These are phyloP conservation scores for Cerceris ruficornis DNA, from an alignment of 2,888 invertebrate genomes.

Conservation along the genomic window DNA sequence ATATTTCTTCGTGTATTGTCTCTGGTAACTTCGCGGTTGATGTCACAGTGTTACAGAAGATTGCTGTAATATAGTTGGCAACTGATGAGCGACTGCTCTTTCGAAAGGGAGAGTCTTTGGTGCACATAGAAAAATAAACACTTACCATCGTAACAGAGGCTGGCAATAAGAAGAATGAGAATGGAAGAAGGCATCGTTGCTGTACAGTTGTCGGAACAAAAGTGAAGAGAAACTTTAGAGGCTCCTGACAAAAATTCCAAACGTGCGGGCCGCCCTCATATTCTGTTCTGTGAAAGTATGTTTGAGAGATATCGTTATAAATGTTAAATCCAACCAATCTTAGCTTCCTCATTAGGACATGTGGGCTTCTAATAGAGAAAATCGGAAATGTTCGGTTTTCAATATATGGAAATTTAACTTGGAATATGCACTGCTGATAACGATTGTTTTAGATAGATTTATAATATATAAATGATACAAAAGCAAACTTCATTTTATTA, in stretches of 20 bases:
- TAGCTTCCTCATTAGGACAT: conserved; percentile 45
- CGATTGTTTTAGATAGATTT: too few relatives aligned
- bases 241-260: conserved; percentile 42
- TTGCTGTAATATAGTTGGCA: too few relatives aligned
- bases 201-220: conserved; percentile 31
- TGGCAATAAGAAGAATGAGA: conserved; percentile 29
- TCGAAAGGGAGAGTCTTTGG: too few relatives aligned
- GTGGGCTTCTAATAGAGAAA: conserved; percentile 37
- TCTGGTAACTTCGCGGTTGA: too few relatives aligned
- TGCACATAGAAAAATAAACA: conserved; percentile 1
- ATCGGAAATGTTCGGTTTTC: not conserved
- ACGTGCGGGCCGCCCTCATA: conserved; percentile 66
- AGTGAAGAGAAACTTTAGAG: conserved; percentile 54
- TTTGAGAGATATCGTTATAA: conserved; percentile 57
- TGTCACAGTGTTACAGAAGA: too few relatives aligned
- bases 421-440: too few relatives aligned
- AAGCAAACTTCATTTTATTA: too few relatives aligned
- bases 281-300: conserved; percentile 56
- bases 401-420: not conserved
- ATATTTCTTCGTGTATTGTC: too few relatives aligned
- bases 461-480: not conserved
- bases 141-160: conserved; percentile 46
- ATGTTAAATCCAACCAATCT: conserved; percentile 42
- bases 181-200: conserved; percentile 54
- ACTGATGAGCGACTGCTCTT: too few relatives aligned